Base-by-base conservation (phyloP, 2,888 invertebrate species). In the Leistus spinibarbis region DNA sequence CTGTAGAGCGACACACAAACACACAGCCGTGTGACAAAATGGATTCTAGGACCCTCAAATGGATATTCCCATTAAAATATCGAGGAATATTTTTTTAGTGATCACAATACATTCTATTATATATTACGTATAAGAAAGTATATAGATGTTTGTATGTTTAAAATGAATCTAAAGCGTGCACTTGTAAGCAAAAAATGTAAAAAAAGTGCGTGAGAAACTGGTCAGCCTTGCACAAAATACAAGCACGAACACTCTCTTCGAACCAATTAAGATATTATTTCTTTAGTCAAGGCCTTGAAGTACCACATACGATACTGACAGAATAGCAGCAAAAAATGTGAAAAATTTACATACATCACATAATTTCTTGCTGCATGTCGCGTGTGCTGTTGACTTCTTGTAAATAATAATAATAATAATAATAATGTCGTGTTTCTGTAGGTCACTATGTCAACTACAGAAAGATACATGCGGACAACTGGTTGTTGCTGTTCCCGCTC, bases 381-480 rank as follows among this genome's bases (percentile, higher is more conserved):
- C 60, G 60, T 40, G 60, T 60, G 17, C 17, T 16, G 9, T 19
- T 57, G 22, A 60, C 60, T 60, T 60, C 22, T 19, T 60, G 22
- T 60, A 19, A 19, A 56, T 60, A 60, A 60, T 60, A 60, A 60
- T 20, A 16, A 20, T 40, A 40, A 40, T 40, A 40, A 19, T 19
- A 19, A 56, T 56, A 22, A 60, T 60, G 60, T 60, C 22, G 20
- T 60, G 22, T 77, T 60, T 76, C 79, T 81, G 3, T 82, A 94
- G 93, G 80, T 95, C 95, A 0, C 89, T 92, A 81, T 97, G 97
- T 82, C 94, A 95, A 82, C 90, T 97, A 83, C 91, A 90, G 79
- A 90, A 90, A 60, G 89, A 91, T 74, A 95, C 96, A 0, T 97
- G 97, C 83, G 93, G 94, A 0, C 93, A 95, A 83, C 91, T 94